Evolutionary conservation across 2,797 vertebrate genomes (phyloP), one percentile per base, ranked within the genome.

Genomic region (Enteromius trimaculatus): DNA sequence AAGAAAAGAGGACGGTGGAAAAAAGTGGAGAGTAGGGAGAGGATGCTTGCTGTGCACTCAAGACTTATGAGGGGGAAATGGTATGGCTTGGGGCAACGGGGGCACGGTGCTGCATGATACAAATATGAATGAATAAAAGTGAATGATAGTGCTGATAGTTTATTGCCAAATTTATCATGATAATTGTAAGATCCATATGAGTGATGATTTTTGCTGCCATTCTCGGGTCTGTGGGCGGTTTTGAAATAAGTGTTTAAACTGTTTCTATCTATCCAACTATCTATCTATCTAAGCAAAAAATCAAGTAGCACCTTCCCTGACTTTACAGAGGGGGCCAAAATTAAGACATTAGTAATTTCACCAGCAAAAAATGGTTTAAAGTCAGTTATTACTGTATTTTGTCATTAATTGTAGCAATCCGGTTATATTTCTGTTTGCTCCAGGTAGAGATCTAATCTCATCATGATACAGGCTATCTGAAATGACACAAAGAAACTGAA

Each of bases 101-200:
- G 58, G 68, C 74, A 53, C 42, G 13, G 77, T 76, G 69, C 69
- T 44, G 39, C 71, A 79, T 74, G 53, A 79, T 64, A 69, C 68
- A 49, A 79, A 76, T 83, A 66, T 79, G 79, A 87, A 85, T 79
- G 72, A 77, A 85, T 87, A 76, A 87, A 85, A 74, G 81, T 75
- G 81, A 84, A 60, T 72, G 70, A 81, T 75, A 80, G 26, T 26
- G 31, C 66, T 53, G 53, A 55, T 82, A 60, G 78, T 79, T 83
- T 79, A 80, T 86, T 79, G 77, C 85, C 76, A 75, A 76, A 71
- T 83, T 65, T 80, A 75, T 86, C 71, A 80, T 83, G 42, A 79
- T 84, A 81, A 88, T 86, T 77, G 64, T 79, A 66, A 76, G 44
- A 71, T 82, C 75, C 74, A 69, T 78, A 80, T 77, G 76, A 81